These are phyloP conservation scores for Ibidorhyncha struthersii DNA, from an alignment of 2,113 vertebrate species.

Conservation along the genomic window DNA sequence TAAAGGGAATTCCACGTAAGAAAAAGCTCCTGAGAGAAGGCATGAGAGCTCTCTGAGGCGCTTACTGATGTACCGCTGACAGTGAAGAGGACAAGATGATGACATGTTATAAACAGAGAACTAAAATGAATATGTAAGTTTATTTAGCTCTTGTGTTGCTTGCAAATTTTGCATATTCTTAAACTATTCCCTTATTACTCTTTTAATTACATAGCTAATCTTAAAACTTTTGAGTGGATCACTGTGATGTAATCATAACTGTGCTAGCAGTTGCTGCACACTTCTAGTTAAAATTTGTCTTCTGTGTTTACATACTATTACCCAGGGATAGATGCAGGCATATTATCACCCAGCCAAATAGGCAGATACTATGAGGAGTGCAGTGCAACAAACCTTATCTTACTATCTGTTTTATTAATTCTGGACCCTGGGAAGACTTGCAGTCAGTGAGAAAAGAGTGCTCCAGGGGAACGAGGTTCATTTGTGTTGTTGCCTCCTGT, in stretches of 20 bases:
- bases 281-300: conserved; percentile 19
- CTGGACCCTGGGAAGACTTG: not conserved
- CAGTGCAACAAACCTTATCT: not conserved
- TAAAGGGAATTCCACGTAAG: not conserved
- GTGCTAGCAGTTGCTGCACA: not conserved
- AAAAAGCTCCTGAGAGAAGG: not conserved
- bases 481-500: not conserved
- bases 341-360: not conserved
- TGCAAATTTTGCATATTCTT: not conserved
- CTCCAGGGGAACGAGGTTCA: not conserved
- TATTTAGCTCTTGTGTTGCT: not conserved
- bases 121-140: not conserved
- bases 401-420: conserved; percentile 5
- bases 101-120: not conserved
- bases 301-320: not conserved
- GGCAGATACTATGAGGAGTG: not conserved
- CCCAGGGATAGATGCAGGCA: not conserved
- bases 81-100: not conserved
- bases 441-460: not conserved
- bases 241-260: conserved; percentile 9
- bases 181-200: not conserved
- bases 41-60: not conserved
- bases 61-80: not conserved
- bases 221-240: not conserved
- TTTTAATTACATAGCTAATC: not conserved